phyloP scores from a whole-genome alignment of 2,113 vertebrate genomes.

The Phoenicopterus ruber region DNA sequence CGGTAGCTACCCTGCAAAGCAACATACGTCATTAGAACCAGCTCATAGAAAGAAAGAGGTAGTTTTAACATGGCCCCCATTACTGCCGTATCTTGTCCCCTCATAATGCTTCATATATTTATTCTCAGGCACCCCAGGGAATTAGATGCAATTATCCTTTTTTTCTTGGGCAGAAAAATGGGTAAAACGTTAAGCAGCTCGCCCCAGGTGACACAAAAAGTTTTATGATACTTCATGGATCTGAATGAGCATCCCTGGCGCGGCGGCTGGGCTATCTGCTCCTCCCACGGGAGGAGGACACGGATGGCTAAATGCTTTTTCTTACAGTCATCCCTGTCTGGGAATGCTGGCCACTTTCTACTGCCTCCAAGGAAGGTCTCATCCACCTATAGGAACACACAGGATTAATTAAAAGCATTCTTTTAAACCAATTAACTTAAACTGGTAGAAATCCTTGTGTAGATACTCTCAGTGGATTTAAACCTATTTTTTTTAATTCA shows the following conservation, averaged over 20 bases:
- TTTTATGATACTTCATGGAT: neutral
- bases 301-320: neutral
- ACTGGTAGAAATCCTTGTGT: constrained; percentile 7
- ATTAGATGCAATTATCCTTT: neutral
- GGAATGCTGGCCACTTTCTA: neutral
- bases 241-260: neutral
- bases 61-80: neutral
- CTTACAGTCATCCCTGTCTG: neutral
- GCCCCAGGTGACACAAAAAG: neutral
- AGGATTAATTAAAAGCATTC: constrained; percentile 55
- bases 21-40: constrained; percentile 4
- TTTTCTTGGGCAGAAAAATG: neutral
- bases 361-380: neutral
- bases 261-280: neutral
- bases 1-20: neutral
- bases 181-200: constrained; percentile 5
- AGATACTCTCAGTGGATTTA: constrained; percentile 33
- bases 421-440: constrained; percentile 58
- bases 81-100: neutral
- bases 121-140: constrained; percentile 1
- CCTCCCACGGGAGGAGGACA: neutral
- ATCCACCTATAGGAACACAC: neutral
- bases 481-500: neutral
- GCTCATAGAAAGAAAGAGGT: neutral
- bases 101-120: constrained; percentile 25